Conservation (phyloP, 92 coral and sea anemone species). For the Epizoanthus stellaris region DNA sequence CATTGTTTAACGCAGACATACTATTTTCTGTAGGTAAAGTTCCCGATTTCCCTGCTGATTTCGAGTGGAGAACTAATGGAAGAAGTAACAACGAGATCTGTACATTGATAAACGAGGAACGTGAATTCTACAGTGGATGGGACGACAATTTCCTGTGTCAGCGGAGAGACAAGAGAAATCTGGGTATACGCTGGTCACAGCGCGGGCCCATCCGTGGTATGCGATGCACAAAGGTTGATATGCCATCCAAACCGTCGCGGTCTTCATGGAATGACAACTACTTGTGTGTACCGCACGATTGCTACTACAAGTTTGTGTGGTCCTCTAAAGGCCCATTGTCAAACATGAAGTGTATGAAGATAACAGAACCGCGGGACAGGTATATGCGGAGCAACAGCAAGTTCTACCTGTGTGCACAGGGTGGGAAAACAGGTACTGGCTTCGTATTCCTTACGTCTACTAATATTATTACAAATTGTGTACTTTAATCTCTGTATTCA, state of each 20-base stretch:
- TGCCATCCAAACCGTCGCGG: slow-evolving; percentile 25
- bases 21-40: background rate
- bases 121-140: slow-evolving; percentile 72
- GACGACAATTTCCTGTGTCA: slow-evolving; percentile 73
- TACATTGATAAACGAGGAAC: slow-evolving; percentile 49
- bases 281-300: slow-evolving; percentile 74
- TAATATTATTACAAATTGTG: slow-evolving; percentile 55
- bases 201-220: slow-evolving; percentile 36
- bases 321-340: slow-evolving; percentile 50
- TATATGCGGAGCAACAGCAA: slow-evolving; percentile 48
- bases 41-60: slow-evolving; percentile 88
- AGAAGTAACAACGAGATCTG: slow-evolving; percentile 46
- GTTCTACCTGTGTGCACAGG: slow-evolving; percentile 73
- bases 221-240: slow-evolving; percentile 21
- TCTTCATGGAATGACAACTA: slow-evolving; percentile 65
- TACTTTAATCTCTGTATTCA: no score
- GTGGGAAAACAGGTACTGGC: slow-evolving; percentile 51
- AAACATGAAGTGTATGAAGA: slow-evolving; percentile 57
- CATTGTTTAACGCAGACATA: no score
- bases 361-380: slow-evolving; percentile 74
- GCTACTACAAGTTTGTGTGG: slow-evolving; percentile 81
- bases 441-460: no score
- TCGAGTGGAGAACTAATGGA: slow-evolving; percentile 67
- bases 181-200: slow-evolving; percentile 74
- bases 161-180: slow-evolving; percentile 63